Percentiles rank a stretch among this genome's conserved stretches.
phyloP scores from a whole-genome alignment of 2,797 vertebrate species.

The Sebastes goodei region DNA sequence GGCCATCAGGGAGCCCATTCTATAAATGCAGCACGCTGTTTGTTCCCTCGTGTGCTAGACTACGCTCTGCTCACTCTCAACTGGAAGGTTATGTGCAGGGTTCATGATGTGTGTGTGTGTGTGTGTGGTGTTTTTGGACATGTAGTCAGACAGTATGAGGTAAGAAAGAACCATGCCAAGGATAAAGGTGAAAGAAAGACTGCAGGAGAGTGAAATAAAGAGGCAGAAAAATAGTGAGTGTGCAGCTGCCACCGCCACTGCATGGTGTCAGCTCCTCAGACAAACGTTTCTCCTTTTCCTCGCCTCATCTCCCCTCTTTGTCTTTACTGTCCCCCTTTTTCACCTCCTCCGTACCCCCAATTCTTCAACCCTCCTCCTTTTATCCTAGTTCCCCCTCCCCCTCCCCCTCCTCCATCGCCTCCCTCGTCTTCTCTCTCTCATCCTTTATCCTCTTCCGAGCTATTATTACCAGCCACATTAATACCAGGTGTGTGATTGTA shows the following conservation, averaged over 20 bases:
- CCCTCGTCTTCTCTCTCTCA: not conserved
- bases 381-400: not conserved
- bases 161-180: constrained; percentile 7
- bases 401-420: constrained; percentile 2
- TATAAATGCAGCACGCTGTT: constrained; percentile 20
- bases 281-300: not conserved
- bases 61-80: constrained; percentile 16
- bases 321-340: not conserved
- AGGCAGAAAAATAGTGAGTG: not conserved
- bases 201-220: constrained; percentile 1
- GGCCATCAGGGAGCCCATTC: constrained; percentile 48
- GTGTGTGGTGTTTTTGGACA: not conserved
- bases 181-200: constrained; percentile 18
- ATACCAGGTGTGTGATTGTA: constrained; percentile 59
- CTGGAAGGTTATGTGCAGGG: constrained; percentile 22
- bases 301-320: not conserved
- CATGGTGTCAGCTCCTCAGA: constrained; percentile 25
- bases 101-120: not conserved
- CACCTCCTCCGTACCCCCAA: not conserved
- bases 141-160: constrained; percentile 13
- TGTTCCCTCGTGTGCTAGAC: constrained; percentile 25
- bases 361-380: not conserved
- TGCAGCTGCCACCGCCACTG: constrained; percentile 6
- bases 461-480: constrained; percentile 51
- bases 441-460: not conserved